phyloP scores from a whole-genome alignment of 2,113 vertebrate genomes.

The Menidia beryllina region DNA sequence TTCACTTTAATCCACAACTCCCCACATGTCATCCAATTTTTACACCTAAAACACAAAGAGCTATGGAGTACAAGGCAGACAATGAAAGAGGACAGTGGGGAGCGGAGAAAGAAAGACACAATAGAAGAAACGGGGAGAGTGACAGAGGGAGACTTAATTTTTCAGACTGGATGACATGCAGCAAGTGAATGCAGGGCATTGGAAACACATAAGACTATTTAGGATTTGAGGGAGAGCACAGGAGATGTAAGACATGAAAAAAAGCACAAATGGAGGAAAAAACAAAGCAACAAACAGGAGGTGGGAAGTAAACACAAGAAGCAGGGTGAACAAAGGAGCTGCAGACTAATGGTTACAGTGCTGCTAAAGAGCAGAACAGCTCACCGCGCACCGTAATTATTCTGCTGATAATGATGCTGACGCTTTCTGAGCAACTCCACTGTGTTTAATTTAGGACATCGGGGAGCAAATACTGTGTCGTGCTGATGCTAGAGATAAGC shows the following conservation, averaged over 20 bases:
- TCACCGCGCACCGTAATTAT: slow-evolving; percentile 61
- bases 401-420: slow-evolving; percentile 57
- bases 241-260: slow-evolving; percentile 22
- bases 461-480: slow-evolving; percentile 36
- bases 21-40: slow-evolving; percentile 70
- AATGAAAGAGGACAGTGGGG: slow-evolving; percentile 50
- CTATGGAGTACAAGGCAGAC: slow-evolving; percentile 24
- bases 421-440: slow-evolving; percentile 53
- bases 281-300: slow-evolving; percentile 13
- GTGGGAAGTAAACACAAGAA: slow-evolving; percentile 4
- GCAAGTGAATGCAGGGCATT: slow-evolving; percentile 22
- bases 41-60: slow-evolving; percentile 58
- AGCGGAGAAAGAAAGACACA: slow-evolving; percentile 10
- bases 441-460: slow-evolving; percentile 69
- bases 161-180: slow-evolving; percentile 26
- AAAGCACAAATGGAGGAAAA: not conserved
- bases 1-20: slow-evolving; percentile 73
- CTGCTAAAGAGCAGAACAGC: slow-evolving; percentile 40
- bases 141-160: slow-evolving; percentile 39
- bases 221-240: slow-evolving; percentile 18
- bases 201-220: slow-evolving; percentile 23
- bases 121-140: slow-evolving; percentile 17
- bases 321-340: slow-evolving; percentile 20
- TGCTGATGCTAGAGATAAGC: slow-evolving; percentile 40
- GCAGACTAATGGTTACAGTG: slow-evolving; percentile 22